These are phyloP conservation scores for Champsocephalus esox DNA, from an alignment of 2,797 vertebrate genomes.

Conservation along the genomic window DNA sequence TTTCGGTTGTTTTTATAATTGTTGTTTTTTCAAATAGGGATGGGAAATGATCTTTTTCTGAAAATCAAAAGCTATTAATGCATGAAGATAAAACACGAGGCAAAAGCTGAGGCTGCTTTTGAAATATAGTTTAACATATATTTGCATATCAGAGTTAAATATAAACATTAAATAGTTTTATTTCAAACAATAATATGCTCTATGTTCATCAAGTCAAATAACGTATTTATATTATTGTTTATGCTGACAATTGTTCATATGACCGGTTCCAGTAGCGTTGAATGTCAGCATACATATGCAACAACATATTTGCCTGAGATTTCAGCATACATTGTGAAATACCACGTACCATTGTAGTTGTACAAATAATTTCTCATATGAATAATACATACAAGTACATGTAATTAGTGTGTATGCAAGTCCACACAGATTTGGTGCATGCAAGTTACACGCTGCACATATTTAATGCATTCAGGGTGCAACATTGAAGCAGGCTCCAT, in stretches of 20 bases:
- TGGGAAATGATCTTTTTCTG: neutral
- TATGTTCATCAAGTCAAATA: neutral
- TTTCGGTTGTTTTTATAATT: neutral
- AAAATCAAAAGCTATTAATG: conserved; percentile 2
- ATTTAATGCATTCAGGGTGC: neutral
- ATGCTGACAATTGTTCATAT: neutral
- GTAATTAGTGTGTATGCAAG: conserved; percentile 1
- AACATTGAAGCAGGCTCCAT: neutral
- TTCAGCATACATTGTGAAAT: conserved; percentile 1
- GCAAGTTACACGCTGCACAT: neutral
- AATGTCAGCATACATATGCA: neutral
- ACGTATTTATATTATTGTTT: neutral
- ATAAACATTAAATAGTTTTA: neutral
- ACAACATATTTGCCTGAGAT: neutral
- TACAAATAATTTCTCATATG: neutral
- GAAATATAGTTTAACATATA: neutral
- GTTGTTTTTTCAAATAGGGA: neutral
- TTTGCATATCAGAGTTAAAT: neutral
- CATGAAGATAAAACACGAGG: neutral
- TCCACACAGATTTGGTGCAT: neutral
- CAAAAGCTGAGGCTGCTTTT: neutral
- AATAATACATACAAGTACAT: conserved; percentile 24
- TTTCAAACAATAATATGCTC: neutral
- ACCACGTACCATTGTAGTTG: neutral
- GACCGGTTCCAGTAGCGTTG: no score